Percentiles rank a stretch among this genome's conserved stretches.
Conservation (phyloP, 2,797 vertebrate genomes). For the Danionella dracula region DNA sequence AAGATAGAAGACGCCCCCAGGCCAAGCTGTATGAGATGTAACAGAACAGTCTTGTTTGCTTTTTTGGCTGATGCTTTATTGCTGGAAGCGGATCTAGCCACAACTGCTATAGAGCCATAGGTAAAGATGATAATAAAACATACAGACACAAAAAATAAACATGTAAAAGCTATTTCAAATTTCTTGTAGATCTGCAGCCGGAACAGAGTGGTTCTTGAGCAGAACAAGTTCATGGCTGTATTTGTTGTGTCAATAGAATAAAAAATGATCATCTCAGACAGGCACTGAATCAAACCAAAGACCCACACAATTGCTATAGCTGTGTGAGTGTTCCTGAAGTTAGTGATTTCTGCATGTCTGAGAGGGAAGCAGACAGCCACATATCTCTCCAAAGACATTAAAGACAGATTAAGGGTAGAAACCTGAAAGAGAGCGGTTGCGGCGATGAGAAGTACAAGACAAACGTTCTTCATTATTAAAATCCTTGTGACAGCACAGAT, state of each 20-base stretch:
- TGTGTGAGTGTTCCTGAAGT: neutral
- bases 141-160: neutral
- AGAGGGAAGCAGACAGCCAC: neutral
- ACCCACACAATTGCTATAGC: neutral
- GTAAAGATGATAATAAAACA: neutral
- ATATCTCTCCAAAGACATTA: neutral
- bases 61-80: neutral
- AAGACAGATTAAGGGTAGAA: neutral
- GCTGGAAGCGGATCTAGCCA: neutral
- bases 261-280: neutral
- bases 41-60: neutral
- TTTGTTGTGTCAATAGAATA: neutral
- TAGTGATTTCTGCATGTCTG: neutral
- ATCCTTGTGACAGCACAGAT: neutral
- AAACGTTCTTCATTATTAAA: neutral
- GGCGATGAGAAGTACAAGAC: neutral
- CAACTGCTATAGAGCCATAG: neutral
- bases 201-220: neutral
- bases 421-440: neutral
- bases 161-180: neutral
- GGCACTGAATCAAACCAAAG: neutral
- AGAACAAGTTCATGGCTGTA: neutral
- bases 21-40: neutral
- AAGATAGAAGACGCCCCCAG: neutral
- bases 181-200: neutral